These are phyloP conservation scores for Poecilia gillii DNA, from an alignment of 2,797 vertebrate genomes.

Conservation along the genomic window DNA sequence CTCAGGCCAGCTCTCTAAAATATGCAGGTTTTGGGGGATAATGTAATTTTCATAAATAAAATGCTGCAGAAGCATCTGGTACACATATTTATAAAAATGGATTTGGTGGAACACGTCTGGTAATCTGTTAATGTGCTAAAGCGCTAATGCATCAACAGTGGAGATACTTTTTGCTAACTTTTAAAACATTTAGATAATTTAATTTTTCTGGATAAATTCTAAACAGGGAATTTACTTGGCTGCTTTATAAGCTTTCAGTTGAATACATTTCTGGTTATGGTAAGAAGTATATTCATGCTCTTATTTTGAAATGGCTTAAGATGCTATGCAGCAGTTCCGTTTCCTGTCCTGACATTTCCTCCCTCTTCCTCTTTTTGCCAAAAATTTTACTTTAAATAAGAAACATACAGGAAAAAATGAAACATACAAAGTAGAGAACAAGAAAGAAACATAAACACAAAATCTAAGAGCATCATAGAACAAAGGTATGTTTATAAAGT, in stretches of 20 bases:
- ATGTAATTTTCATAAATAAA: not conserved
- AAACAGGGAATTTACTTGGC: not conserved
- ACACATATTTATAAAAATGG: not conserved
- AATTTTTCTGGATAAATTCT: not conserved
- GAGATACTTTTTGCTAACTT: too few species aligned
- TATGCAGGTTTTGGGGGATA: not conserved
- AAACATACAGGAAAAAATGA: too few species aligned
- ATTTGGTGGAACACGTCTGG: not conserved
- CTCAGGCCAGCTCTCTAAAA: not conserved
- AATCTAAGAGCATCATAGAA: not conserved
- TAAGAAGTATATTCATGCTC: not conserved
- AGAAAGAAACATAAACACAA: not conserved
- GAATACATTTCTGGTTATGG: not conserved
- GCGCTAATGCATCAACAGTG: not conserved
- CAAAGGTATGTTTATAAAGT: not conserved
- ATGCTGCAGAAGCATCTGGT: not conserved
- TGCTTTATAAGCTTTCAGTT: not conserved
- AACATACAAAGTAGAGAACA: too few species aligned
- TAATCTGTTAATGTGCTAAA: too few species aligned
- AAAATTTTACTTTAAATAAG: too few species aligned
- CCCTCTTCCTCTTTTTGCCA: too few species aligned
- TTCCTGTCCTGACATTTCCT: not conserved
- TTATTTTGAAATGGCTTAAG: not conserved
- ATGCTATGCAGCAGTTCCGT: not conserved
- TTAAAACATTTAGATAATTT: not conserved